phyloP scores from a whole-genome alignment of 2,888 invertebrate genomes.

The Idaea biselata region DNA sequence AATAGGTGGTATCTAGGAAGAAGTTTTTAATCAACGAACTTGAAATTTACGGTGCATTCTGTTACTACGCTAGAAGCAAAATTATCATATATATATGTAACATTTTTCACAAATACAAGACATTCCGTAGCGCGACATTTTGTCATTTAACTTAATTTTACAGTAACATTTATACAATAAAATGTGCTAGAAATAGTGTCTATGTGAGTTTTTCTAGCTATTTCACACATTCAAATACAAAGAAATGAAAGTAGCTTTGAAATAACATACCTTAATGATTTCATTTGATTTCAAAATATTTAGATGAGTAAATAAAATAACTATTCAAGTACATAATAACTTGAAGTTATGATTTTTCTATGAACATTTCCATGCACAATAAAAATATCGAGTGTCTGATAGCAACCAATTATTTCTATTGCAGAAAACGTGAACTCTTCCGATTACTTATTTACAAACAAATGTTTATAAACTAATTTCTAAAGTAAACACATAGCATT shows the following conservation, averaged over 20 bases:
- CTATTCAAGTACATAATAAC: not conserved
- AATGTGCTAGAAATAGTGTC: not conserved
- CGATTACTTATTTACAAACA: not conserved
- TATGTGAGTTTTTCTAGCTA: not conserved
- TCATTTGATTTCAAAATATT: not conserved
- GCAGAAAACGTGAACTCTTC: not conserved
- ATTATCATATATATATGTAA: not conserved
- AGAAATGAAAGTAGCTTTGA: not conserved
- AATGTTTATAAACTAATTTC: not conserved
- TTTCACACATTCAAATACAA: not conserved
- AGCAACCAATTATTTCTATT: no score
- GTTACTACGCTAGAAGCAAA: not conserved
- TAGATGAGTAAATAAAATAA: not conserved
- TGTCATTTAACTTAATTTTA: not conserved
- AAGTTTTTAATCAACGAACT: not conserved
- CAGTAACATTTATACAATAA: not conserved
- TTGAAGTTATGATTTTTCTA: not conserved
- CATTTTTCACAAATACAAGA: not conserved
- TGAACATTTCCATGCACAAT: not conserved
- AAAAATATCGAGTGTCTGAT: not conserved
- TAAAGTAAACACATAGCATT: not conserved
- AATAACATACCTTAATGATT: not conserved
- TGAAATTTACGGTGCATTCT: not conserved
- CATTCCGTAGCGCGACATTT: not conserved
- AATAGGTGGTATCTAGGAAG: not conserved